A percentile compares a stretch with the other conserved stretches of the same genome.
These are phyloP conservation scores for Caenorhabditis panamensis DNA, from an alignment of 2,888 invertebrate genomes.

Conservation along the genomic window DNA sequence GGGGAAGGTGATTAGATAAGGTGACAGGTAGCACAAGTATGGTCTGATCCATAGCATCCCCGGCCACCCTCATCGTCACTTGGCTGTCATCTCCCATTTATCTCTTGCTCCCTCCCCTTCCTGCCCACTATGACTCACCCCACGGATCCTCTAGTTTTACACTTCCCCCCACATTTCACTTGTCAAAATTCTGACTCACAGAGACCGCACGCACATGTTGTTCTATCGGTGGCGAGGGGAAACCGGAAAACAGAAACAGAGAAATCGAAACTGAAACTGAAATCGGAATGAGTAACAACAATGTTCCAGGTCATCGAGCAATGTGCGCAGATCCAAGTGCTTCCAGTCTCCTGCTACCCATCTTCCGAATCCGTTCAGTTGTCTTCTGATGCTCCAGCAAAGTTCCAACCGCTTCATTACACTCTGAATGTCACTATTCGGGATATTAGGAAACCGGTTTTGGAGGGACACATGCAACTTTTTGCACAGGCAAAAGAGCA, in stretches of 20 bases:
- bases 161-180: conserved; percentile 49
- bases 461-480: conserved; percentile 57
- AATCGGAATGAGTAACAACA: neutral
- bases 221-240: no score
- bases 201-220: conserved; percentile 26
- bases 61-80: neutral
- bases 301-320: conserved; percentile 56
- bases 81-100: conserved; percentile 12
- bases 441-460: conserved; percentile 54
- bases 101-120: conserved; percentile 19
- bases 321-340: conserved; percentile 49
- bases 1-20: conserved; percentile 20
- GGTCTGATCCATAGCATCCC: no score
- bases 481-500: conserved; percentile 52
- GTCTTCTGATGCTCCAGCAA: conserved; percentile 26
- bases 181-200: conserved; percentile 52
- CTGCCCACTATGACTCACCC: conserved; percentile 41
- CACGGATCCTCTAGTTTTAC: conserved; percentile 32
- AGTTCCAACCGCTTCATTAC: conserved; percentile 64
- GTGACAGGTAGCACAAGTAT: no score
- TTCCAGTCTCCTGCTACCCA: conserved; percentile 51
- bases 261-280: neutral
- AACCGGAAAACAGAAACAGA: no score
- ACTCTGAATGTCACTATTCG: conserved; percentile 61
- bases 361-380: neutral